Base-by-base conservation (phyloP, 2,113 vertebrate species). In the Merops nubicus region DNA sequence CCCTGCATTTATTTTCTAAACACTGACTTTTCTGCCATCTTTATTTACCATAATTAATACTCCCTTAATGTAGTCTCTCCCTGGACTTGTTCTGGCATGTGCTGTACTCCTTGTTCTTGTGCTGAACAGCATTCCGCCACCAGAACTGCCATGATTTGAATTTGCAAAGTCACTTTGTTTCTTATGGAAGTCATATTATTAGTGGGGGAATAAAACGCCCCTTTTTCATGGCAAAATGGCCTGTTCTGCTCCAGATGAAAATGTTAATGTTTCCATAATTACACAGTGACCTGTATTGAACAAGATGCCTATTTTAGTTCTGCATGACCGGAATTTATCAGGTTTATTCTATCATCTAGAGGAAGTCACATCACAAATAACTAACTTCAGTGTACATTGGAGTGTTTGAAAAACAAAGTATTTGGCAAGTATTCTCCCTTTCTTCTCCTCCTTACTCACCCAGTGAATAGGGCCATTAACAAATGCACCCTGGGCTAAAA, bases 371-470 rank as follows among this genome's bases (percentile, higher is more conserved):
- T 62, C 20, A 43, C 84, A 95, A 91, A 85, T 69, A 85, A 94
- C 72, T 75, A 53, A 91, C 43, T 78, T 69, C 42, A 63, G 33
- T 36, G 25, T 53, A 93, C 47, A 59, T 3, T 60, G 73, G 43
- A 70, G 56, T n/a, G 28, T 78, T 80, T 89, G 78, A 82, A 91
- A 91, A 89, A 62, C 40, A 87, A 79, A 91, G 79, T 87, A 68
- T 91, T 91, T 95, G 60, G 38, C 23, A 43, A 45, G 8, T 26
- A 36, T 87, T 75, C 48, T 26, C 17, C 12, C 23, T 78, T 76
- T 68, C 34, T 86, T 85, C 63, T 86, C 15, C 48, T 82, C n/a
- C 48, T 95, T 75, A 75, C 38, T 85, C 36, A 79, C 40, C 34
- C 10, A 5, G 57, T 93, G 92, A 82, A 92, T 22, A 60, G 51